Evolutionary conservation across 2,113 vertebrate species (phyloP), one percentile per base, ranked within the genome.

Genomic region (Crotalus horridus): DNA sequence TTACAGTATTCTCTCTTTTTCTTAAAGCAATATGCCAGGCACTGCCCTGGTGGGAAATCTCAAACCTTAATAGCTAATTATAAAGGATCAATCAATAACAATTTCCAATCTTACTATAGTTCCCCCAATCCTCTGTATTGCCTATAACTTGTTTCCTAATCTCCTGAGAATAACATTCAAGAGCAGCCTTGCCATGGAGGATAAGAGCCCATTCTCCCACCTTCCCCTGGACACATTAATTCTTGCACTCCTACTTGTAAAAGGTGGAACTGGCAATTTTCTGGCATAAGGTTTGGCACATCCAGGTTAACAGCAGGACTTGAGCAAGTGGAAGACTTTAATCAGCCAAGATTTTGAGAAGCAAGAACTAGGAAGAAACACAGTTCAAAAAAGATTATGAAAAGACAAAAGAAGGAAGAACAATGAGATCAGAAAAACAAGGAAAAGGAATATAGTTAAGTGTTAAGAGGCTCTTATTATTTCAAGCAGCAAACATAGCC

Each of bases 311-410:
- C 85, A 90, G 91, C 91, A 81, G 89, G 91, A 92, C 85, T 87
- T 81, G 59, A 90, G 56, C 39, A 55, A 94, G 89, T 64, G 85
- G 91, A 94, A 94, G 85, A 54, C 88, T 94, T 92, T 92, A 92
- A 94, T 90, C 85, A 92, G n/a, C 21, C 89, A 61, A 24, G 61
- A 54, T 43, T 56, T 58, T 26, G 81, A 90, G 85, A 94, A 64
- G 88, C 51, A 86, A 69, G 58, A 56, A 29, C 39, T 88, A n/a
- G 61, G 89, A 92, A 94, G 54, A 74, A 54, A 90, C 15, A 90
- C 51, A 56, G 53, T 51, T 53, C 39, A 39, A 69, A 64, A 74
- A 17, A 87, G 13, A 55, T 87, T 90, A 94, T 87, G 51, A 90
- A 93, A 94, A 92, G 58, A 87, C 8, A 48, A 87, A 33, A 58